Percentiles rank a stretch among this genome's conserved stretches.
phyloP scores from a whole-genome alignment of 2,888 invertebrate genomes.

The Ariolimax columbianus region DNA sequence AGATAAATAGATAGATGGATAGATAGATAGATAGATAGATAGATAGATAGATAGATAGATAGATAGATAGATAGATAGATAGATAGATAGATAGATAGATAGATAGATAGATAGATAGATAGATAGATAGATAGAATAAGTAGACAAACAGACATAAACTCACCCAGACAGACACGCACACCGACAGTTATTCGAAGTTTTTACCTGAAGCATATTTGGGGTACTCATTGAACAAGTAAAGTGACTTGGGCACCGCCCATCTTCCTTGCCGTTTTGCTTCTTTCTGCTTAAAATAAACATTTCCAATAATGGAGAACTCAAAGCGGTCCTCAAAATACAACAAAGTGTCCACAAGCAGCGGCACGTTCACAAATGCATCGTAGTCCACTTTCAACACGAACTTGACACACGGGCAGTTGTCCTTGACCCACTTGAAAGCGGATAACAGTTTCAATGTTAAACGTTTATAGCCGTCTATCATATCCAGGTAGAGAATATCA shows the following conservation, averaged over 20 bases:
- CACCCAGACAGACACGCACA: too few relatives aligned
- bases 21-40: too few relatives aligned
- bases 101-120: too few relatives aligned
- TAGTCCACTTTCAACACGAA: slow-evolving; percentile 33
- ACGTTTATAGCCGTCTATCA: slow-evolving; percentile 22
- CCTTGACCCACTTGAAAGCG: slow-evolving; percentile 36
- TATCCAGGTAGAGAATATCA: slow-evolving; percentile 21
- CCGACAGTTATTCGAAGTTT: too few relatives aligned
- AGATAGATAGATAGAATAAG: too few relatives aligned
- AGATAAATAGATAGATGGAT: too few relatives aligned
- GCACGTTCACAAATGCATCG: slow-evolving; percentile 39
- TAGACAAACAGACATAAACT: too few relatives aligned
- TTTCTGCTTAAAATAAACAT: background rate
- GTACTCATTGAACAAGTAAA: background rate
- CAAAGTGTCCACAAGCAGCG: slow-evolving; percentile 18
- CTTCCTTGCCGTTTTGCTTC: background rate
- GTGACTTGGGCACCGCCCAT: background rate
- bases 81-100: too few relatives aligned
- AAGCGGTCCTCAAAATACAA: background rate
- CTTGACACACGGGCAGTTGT: slow-evolving; percentile 20
- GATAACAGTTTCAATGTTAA: slow-evolving; percentile 28
- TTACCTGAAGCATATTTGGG: slow-evolving; percentile 23
- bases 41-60: too few relatives aligned
- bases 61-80: too few relatives aligned
- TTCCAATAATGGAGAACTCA: slow-evolving; percentile 22